Evolutionary conservation across 2,113 vertebrate species (phyloP).

Genomic region (Mixornis gularis): DNA sequence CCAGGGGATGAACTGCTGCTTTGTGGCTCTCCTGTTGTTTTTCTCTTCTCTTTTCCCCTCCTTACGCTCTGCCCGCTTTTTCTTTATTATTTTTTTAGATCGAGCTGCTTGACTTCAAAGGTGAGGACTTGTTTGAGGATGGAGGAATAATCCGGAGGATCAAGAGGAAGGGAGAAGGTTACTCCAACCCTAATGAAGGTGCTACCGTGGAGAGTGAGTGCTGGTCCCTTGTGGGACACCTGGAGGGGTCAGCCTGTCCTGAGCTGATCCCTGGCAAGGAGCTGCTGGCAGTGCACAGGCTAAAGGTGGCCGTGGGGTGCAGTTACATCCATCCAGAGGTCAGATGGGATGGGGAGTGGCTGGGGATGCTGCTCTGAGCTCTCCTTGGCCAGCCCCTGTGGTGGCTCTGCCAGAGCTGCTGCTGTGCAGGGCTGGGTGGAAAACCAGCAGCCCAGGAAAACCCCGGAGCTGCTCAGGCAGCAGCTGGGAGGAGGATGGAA

Average conservation of each 20-base stretch:
- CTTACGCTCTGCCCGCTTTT: background rate
- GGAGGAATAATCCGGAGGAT: slow-evolving; percentile 89
- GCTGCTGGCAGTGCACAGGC: background rate
- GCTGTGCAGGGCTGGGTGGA: background rate
- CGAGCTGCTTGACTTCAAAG: slow-evolving; percentile 90
- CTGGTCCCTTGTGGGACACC: background rate
- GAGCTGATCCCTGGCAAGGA: background rate
- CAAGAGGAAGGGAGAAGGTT: slow-evolving; percentile 90
- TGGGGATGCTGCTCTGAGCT: background rate
- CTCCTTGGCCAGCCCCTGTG: background rate
- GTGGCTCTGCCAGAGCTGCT: background rate
- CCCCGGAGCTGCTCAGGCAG: background rate
- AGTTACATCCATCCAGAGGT: background rate
- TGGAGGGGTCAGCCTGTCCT: background rate
- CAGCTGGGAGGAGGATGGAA: rapidly evolving
- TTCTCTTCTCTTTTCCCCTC: background rate
- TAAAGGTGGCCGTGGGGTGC: background rate
- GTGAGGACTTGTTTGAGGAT: slow-evolving; percentile 87
- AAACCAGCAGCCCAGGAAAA: background rate
- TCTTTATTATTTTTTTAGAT: slow-evolving; percentile 71
- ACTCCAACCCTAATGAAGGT: slow-evolving; percentile 88
- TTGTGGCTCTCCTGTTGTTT: slow-evolving; percentile 18
- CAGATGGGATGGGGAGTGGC: background rate
- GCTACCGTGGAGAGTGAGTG: slow-evolving; percentile 84
- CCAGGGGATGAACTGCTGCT: slow-evolving; percentile 20